These are phyloP conservation scores for Taxidea taxus DNA, from an alignment of 2,113 vertebrate species.

Conservation along the genomic window DNA sequence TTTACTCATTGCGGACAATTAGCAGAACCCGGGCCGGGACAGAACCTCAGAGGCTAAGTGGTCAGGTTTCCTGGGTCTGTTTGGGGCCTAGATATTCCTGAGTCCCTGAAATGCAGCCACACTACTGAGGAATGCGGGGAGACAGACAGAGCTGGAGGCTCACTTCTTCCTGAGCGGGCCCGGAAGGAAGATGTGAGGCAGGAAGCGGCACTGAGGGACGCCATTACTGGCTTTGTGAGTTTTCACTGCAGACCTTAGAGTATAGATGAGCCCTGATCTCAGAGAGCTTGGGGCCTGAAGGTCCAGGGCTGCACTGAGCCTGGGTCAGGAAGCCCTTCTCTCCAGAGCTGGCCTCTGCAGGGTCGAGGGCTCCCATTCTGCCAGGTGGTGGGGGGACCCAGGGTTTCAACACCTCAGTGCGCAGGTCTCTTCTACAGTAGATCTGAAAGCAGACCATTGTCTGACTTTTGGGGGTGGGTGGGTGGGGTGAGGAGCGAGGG, in stretches of 20 bases:
- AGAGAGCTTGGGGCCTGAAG: neutral
- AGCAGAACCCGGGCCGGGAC: neutral
- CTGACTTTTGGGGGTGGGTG: neutral
- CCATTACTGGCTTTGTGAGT: accelerated
- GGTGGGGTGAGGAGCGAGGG: too few relatives aligned
- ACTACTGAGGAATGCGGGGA: neutral
- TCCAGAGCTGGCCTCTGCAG: neutral
- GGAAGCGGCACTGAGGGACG: neutral
- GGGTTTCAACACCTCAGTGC: neutral
- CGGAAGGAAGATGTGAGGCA: neutral
- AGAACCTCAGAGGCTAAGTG: neutral
- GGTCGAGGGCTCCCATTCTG: accelerated
- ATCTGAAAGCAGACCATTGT: neutral
- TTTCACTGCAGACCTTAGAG: neutral
- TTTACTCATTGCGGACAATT: neutral
- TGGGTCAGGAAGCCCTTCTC: neutral
- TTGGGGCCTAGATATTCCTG: neutral
- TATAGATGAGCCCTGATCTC: neutral
- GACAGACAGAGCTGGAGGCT: neutral
- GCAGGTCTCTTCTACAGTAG: neutral
- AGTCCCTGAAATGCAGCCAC: neutral
- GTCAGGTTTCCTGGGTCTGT: neutral
- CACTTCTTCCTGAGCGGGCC: neutral
- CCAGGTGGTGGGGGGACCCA: too few relatives aligned
- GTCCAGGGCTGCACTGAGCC: neutral